Percentiles rank a stretch among this genome's conserved stretches.
Evolutionary conservation across 2,888 invertebrate species (phyloP).

Genomic region (Netelia inedita): DNA sequence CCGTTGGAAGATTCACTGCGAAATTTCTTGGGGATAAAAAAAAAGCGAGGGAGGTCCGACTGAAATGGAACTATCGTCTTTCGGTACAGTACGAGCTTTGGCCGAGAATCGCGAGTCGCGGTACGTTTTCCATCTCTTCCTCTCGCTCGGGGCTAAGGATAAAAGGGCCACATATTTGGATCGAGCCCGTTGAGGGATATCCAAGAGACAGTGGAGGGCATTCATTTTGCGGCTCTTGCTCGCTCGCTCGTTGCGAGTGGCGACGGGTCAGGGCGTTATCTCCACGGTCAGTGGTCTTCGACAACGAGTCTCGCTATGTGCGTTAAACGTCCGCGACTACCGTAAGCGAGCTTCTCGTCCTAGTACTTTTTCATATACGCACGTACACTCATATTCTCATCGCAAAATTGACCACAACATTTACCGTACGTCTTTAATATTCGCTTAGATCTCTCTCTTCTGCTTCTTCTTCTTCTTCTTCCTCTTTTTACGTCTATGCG

Average conservation of each 20-base stretch:
- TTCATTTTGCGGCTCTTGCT: constrained; percentile 78
- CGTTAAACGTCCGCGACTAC: constrained; percentile 54
- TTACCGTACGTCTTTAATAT: constrained; percentile 18
- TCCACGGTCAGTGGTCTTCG: constrained; percentile 84
- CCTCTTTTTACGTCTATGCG: constrained; percentile 18
- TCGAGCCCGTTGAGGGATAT: constrained; percentile 64
- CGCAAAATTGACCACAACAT: constrained; percentile 34
- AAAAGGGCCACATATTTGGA: constrained; percentile 76
- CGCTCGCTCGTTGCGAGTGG: constrained; percentile 52
- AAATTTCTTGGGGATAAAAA: neutral
- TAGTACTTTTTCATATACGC: neutral
- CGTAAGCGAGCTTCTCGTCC: constrained; percentile 22
- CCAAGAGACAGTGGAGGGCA: constrained; percentile 82
- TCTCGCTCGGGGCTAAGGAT: constrained; percentile 59
- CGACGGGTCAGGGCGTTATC: constrained; percentile 85
- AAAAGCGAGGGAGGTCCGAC: neutral
- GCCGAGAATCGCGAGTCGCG: constrained; percentile 67
- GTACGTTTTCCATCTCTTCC: neutral
- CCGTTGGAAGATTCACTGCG: neutral
- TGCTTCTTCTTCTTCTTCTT: neutral
- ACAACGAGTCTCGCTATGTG: constrained; percentile 81
- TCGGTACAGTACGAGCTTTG: constrained; percentile 3
- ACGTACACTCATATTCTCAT: neutral
- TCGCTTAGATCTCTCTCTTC: constrained; percentile 22
- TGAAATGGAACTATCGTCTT: neutral